These are phyloP conservation scores for Ophonus ardosiacus DNA, from an alignment of 2,888 invertebrate genomes.

Conservation along the genomic window DNA sequence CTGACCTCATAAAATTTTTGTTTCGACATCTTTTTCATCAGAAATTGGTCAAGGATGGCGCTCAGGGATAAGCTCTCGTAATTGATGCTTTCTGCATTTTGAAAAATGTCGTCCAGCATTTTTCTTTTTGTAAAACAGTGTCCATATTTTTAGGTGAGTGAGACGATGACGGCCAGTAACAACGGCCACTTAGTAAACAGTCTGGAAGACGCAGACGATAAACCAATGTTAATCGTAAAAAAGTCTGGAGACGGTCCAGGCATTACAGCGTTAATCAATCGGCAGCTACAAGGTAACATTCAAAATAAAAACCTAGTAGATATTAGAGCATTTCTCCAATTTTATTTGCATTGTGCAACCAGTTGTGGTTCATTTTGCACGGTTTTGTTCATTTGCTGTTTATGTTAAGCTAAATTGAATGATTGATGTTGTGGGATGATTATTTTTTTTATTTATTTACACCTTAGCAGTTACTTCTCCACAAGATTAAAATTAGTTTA, in stretches of 20 bases:
- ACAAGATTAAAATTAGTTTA: not conserved
- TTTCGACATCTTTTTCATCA: too few species aligned
- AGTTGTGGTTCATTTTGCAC: conserved; percentile 54
- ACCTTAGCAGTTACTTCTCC: conserved; percentile 19
- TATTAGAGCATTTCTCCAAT: conserved; percentile 37
- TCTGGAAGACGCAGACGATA: conserved; percentile 85
- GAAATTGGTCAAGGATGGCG: too few species aligned
- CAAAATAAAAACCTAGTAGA: not conserved
- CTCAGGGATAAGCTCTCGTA: too few species aligned
- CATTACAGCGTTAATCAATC: conserved; percentile 86
- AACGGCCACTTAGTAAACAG: conserved; percentile 86
- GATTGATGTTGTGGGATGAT: conserved; percentile 48
- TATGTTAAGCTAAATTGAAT: conserved; percentile 58
- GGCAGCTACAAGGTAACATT: conserved; percentile 85
- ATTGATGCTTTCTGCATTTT: too few species aligned
- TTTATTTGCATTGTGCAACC: conserved; percentile 58
- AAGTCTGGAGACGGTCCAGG: conserved; percentile 86
- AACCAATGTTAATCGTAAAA: conserved; percentile 87
- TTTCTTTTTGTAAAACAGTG: not conserved
- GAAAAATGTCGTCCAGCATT: too few species aligned
- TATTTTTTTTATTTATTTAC: conserved; percentile 5
- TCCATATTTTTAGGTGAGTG: conserved; percentile 82
- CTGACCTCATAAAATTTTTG: too few species aligned
- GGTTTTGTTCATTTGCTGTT: conserved; percentile 56
- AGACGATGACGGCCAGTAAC: conserved; percentile 87